Percentiles rank a stretch among this genome's conserved stretches.
Conservation (phyloP, 2,113 vertebrate species). For the Phylloscopus trochiloides region DNA sequence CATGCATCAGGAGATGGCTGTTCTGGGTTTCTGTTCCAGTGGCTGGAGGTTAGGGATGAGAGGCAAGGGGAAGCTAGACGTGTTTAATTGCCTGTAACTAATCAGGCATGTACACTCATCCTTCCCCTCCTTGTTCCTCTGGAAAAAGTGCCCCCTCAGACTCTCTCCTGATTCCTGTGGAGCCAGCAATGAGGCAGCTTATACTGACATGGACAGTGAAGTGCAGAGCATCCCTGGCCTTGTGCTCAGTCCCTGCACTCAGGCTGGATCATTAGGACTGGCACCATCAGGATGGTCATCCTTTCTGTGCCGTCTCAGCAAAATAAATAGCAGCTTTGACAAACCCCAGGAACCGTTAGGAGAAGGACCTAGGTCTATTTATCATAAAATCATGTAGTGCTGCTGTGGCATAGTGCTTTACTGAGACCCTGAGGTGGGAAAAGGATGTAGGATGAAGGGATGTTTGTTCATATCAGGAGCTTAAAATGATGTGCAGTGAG, state of each 20-base stretch:
- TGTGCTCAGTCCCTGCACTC: neutral
- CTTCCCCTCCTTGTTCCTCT: constrained; percentile 23
- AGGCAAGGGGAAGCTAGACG: constrained; percentile 33
- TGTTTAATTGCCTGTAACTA: constrained; percentile 64
- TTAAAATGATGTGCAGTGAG: neutral
- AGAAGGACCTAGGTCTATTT: neutral
- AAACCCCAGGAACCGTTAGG: neutral
- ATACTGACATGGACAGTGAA: rapidly evolving
- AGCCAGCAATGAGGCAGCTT: neutral
- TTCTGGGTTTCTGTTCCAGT: constrained; percentile 34
- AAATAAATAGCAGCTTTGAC: neutral
- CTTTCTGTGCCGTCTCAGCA: neutral
- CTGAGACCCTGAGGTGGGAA: neutral
- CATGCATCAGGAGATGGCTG: neutral
- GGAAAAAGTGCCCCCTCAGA: neutral
- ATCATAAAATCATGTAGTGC: neutral
- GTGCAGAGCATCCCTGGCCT: neutral
- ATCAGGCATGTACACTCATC: constrained; percentile 51
- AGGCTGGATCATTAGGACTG: neutral
- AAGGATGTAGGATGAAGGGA: neutral
- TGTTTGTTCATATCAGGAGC: neutral
- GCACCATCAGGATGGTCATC: neutral
- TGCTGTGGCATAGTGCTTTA: neutral
- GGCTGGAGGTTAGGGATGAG: constrained; percentile 60
- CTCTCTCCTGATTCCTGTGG: neutral